Evolutionary conservation across 2,888 invertebrate species (phyloP), one percentile per base, ranked within the genome.

Genomic region (Drosophila cyrtoloma): DNA sequence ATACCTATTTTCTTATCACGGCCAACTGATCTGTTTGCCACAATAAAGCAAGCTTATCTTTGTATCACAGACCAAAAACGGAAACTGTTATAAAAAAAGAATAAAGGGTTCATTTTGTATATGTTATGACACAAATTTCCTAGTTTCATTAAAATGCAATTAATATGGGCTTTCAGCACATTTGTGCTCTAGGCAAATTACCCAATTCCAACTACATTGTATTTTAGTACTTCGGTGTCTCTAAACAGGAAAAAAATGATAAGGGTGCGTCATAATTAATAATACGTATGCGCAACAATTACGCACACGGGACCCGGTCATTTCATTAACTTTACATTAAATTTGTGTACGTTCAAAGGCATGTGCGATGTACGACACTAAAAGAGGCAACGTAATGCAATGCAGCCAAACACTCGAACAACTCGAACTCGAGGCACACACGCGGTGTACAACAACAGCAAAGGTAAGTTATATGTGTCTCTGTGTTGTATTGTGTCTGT

Each of bases 231-330:
- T 37, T 37, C 19, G 19, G 35, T 35, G n/a, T 56, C 72, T 70
- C 53, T 52, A 42, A 63, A 55, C 33, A 66, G 26, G 16, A 42
- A n/a, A 56, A 75, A 79, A 72, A 44, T 14, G 9, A 28, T 89
- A 80, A 75, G 86, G 86, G 86, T 86, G 86, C 80, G 88, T 77
- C 84, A 86, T 84, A 88, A 88, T 90, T 90, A 88, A 90, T 90
- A 90, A 86, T 77, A 74, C 75, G 70, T 72, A 53, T 77, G 77
- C 65, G 72, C 67, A 71, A 82, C 69, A 75, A 73, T 72, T 82
- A 81, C 77, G 70, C 71, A 77, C 77, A 64, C 37, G 75, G 63
- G 47, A 58, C 44, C 63, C 33, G 61, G 62, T 66, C 89, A 73
- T 88, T 83, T 82, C 84, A 83, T 88, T 87, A 86, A 78, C 81